A percentile compares a stretch with the other conserved stretches of the same genome.
These are phyloP conservation scores for Heliconius nattereri DNA, from an alignment of 1,140 invertebrate genomes.

Conservation along the genomic window DNA sequence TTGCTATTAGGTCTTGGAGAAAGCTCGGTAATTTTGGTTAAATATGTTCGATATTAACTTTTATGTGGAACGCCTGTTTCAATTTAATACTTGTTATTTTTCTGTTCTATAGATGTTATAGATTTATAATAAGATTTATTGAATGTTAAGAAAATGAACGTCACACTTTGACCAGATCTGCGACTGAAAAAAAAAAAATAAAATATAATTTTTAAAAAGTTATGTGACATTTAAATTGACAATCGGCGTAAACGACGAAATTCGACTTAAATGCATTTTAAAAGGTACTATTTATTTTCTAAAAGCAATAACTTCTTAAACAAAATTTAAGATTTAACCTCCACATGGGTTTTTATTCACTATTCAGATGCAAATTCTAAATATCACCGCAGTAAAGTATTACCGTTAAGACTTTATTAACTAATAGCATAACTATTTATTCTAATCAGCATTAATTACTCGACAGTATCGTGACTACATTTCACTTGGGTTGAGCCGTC, in stretches of 20 bases:
- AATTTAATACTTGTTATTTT: constrained; percentile 5
- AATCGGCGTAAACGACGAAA: too few relatives aligned
- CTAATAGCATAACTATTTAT: constrained; percentile 7
- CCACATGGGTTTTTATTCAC: background rate
- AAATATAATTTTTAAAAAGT: too few relatives aligned
- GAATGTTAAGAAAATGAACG: background rate
- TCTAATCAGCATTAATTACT: constrained; percentile 26
- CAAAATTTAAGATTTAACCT: background rate
- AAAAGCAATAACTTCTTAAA: background rate
- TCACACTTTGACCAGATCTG: background rate
- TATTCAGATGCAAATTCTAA: background rate
- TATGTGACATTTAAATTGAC: too few relatives aligned
- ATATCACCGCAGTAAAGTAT: background rate
- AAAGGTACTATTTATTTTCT: background rate
- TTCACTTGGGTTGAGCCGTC: constrained; percentile 9
- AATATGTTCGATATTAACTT: constrained; percentile 18
- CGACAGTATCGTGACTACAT: constrained; percentile 35
- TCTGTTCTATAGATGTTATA: background rate
- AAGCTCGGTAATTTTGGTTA: constrained; percentile 40
- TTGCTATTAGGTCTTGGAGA: constrained; percentile 42
- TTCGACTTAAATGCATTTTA: background rate
- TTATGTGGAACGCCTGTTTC: constrained; percentile 5
- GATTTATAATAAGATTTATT: background rate
- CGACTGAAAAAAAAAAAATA: background rate
- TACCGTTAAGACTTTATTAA: constrained; percentile 11